Evolutionary conservation across 2,888 invertebrate species (phyloP).

Genomic region (Polyommatus iphigenia): DNA sequence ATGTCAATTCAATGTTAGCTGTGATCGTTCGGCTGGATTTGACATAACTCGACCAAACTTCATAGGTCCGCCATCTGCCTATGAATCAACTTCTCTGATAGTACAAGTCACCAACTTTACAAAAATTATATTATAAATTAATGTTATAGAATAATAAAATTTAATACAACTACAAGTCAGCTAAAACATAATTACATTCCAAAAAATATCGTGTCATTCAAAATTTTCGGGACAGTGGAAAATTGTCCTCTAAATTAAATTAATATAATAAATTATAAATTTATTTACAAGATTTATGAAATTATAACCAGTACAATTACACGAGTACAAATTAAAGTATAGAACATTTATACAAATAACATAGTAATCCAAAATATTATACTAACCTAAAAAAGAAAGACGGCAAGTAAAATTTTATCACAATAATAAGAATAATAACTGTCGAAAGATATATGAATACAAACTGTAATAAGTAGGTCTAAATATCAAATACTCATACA

Average conservation of each 20-base stretch:
- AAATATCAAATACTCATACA: background rate
- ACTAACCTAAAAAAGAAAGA: conserved; percentile 22
- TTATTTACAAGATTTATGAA: background rate
- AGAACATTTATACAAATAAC: background rate
- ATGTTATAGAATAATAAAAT: background rate
- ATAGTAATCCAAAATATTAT: conserved; percentile 16
- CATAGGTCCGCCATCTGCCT: too few species aligned
- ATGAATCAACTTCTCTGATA: too few species aligned
- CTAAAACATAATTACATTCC: too few species aligned
- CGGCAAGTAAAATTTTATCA: conserved; percentile 5
- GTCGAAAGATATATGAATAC: background rate
- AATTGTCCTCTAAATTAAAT: background rate
- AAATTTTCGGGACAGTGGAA: background rate
- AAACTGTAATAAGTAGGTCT: background rate
- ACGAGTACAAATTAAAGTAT: background rate
- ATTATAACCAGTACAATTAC: conserved; percentile 13
- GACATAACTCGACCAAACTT: too few species aligned
- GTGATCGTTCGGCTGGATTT: too few species aligned
- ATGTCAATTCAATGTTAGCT: too few species aligned
- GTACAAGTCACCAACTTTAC: too few species aligned
- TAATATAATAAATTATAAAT: background rate
- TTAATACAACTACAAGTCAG: too few species aligned
- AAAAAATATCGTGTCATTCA: too few species aligned
- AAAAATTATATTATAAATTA: too few species aligned
- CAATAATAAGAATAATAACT: background rate